These are phyloP conservation scores for Cetoscarus ocellatus DNA, from an alignment of 2,797 vertebrate genomes.

Conservation along the genomic window DNA sequence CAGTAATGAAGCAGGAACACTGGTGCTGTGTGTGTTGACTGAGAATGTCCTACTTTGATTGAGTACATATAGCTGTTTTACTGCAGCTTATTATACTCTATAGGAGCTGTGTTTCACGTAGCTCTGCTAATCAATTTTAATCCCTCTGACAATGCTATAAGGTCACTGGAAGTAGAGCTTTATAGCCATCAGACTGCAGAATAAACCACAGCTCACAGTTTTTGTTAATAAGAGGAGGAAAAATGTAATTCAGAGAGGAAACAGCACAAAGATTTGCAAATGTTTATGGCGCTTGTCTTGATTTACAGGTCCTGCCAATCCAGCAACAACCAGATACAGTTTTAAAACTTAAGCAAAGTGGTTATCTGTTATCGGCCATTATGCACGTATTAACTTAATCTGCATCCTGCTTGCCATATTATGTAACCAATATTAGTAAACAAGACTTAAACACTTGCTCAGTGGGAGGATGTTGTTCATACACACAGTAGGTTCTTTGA, in stretches of 20 bases:
- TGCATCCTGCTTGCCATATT: not conserved
- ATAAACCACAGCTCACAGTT: not conserved
- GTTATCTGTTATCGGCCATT: not conserved
- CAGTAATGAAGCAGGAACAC: constrained; percentile 54
- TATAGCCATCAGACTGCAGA: constrained; percentile 7
- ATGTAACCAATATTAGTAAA: constrained; percentile 1
- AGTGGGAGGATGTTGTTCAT: not conserved
- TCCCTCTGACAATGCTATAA: constrained; percentile 66
- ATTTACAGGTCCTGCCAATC: not conserved
- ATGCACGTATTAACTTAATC: not conserved
- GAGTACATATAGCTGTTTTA: constrained; percentile 42
- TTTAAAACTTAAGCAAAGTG: not conserved
- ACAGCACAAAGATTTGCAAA: not conserved
- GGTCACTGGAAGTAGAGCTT: constrained; percentile 56
- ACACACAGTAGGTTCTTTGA: not conserved
- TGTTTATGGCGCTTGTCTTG: not conserved
- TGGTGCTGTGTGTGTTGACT: constrained; percentile 24
- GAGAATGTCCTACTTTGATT: constrained; percentile 38
- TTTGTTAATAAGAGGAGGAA: constrained; percentile 1
- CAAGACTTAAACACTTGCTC: not conserved
- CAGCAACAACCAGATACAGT: not conserved
- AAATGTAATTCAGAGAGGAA: constrained; percentile 20
- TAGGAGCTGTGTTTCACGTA: constrained; percentile 60
- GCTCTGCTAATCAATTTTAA: constrained; percentile 75
- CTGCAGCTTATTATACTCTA: constrained; percentile 57